Percentiles rank a stretch among this genome's conserved stretches.
phyloP scores from a whole-genome alignment of 2,888 invertebrate genomes.

The Xylophagus ater region DNA sequence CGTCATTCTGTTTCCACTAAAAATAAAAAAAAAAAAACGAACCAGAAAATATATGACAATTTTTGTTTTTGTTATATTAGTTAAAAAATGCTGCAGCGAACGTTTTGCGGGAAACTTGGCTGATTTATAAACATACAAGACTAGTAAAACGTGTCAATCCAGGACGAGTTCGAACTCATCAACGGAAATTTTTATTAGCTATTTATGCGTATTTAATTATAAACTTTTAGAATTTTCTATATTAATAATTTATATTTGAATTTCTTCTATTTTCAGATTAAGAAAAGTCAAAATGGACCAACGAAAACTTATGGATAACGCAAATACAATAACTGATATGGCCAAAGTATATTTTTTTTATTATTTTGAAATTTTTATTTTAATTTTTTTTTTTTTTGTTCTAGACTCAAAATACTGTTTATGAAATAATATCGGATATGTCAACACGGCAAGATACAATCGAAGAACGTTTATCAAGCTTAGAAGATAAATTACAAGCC shows the following conservation, averaged over 20 bases:
- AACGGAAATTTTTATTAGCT: slow-evolving; percentile 97
- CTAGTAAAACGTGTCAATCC: slow-evolving; percentile 95
- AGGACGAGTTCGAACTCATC: slow-evolving; percentile 92
- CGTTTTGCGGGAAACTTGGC: slow-evolving; percentile 98
- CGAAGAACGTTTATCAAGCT: slow-evolving; percentile 82
- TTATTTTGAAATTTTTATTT: slow-evolving; percentile 1
- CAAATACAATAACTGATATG: slow-evolving; percentile 98
- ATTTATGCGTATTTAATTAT: slow-evolving; percentile 99
- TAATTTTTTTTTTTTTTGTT: slow-evolving; percentile 11
- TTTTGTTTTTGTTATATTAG: slow-evolving; percentile 44
- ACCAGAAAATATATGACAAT: slow-evolving; percentile 13
- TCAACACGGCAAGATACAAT: slow-evolving; percentile 85
- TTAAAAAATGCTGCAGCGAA: slow-evolving; percentile 99
- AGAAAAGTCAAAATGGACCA: slow-evolving; percentile 99
- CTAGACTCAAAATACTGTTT: slow-evolving; percentile 95
- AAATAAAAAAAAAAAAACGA: slow-evolving; percentile 8
- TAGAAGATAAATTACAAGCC: slow-evolving; percentile 83
- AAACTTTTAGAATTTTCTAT: slow-evolving; percentile 43
- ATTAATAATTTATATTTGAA: no score
- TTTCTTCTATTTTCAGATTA: slow-evolving; percentile 74
- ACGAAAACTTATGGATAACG: slow-evolving; percentile 97
- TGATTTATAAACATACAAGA: slow-evolving; percentile 99
- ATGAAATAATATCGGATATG: slow-evolving; percentile 97
- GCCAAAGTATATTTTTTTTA: slow-evolving; percentile 79
- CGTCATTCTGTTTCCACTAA: no score